phyloP scores from a whole-genome alignment of 1,140 invertebrate species.

The Anthonomus grandis region DNA sequence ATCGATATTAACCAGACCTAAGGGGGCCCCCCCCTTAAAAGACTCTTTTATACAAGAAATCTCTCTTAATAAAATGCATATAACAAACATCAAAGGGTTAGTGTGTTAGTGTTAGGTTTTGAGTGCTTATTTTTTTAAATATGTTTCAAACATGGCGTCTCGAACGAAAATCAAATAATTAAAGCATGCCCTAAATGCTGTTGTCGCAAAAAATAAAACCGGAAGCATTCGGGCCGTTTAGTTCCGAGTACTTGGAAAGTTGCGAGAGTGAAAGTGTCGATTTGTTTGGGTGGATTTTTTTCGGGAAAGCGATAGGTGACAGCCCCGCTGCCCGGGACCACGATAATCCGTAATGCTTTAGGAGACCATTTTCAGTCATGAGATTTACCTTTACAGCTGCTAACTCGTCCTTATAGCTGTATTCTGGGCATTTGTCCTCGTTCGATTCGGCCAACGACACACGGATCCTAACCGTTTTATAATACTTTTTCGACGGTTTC shows the following conservation, averaged over 20 bases:
- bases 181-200: constrained; percentile 28
- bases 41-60: no score
- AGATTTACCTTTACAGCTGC: constrained; percentile 59
- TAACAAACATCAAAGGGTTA: no score
- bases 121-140: constrained; percentile 33
- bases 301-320: constrained; percentile 14
- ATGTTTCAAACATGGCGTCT: constrained; percentile 44
- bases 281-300: not conserved
- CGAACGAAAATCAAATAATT: constrained; percentile 35
- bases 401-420: constrained; percentile 62
- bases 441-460: constrained; percentile 61
- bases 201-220: not conserved
- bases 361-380: constrained; percentile 48
- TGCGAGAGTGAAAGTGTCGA: not conserved
- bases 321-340: constrained; percentile 1
- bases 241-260: not conserved
- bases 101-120: no score
- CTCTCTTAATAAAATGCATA: no score
- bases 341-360: constrained; percentile 26
- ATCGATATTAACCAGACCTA: constrained; percentile 23
- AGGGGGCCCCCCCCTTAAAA: not conserved
- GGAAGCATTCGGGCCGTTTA: not conserved
- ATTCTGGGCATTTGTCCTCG: constrained; percentile 63
- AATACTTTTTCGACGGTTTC: constrained; percentile 35
- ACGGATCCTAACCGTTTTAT: constrained; percentile 55